Evolutionary conservation across 2,797 vertebrate genomes (phyloP).

Genomic region (Diplodus sargus): DNA sequence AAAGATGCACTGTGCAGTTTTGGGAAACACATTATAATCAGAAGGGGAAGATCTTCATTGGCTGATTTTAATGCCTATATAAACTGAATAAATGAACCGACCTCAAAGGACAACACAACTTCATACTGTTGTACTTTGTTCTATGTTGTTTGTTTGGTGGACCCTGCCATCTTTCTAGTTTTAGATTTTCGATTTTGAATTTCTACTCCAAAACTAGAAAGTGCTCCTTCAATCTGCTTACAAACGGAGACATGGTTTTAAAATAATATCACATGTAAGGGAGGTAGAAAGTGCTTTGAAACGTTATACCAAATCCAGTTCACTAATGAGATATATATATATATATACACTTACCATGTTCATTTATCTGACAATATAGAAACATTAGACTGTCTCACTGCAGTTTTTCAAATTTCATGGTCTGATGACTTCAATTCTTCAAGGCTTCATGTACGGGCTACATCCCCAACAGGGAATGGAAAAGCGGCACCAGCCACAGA

Average conservation of each 20-base stretch:
- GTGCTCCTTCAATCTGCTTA: too few relatives aligned
- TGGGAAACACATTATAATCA: too few relatives aligned
- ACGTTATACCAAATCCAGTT: slow-evolving; percentile 37
- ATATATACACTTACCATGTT: slow-evolving; percentile 16
- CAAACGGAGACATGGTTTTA: too few relatives aligned
- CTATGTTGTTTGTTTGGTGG: too few relatives aligned
- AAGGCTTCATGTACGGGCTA: not conserved
- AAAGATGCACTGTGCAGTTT: not conserved
- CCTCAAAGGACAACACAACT: too few relatives aligned
- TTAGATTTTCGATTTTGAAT: too few relatives aligned
- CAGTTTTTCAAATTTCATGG: not conserved
- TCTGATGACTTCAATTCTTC: not conserved
- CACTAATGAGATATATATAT: slow-evolving; percentile 26
- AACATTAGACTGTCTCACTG: not conserved
- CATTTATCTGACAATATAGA: slow-evolving; percentile 1
- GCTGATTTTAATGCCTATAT: too few relatives aligned
- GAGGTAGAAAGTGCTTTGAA: slow-evolving; percentile 17
- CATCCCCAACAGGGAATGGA: not conserved
- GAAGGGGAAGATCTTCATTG: too few relatives aligned
- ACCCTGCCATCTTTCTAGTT: too few relatives aligned
- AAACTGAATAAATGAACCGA: too few relatives aligned
- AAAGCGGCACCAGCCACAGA: not conserved
- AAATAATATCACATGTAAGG: slow-evolving; percentile 29
- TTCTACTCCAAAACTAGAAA: too few relatives aligned
- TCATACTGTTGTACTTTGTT: too few relatives aligned